Conservation (phyloP, 2,888 invertebrate species). For the Ferrisia virgata region DNA sequence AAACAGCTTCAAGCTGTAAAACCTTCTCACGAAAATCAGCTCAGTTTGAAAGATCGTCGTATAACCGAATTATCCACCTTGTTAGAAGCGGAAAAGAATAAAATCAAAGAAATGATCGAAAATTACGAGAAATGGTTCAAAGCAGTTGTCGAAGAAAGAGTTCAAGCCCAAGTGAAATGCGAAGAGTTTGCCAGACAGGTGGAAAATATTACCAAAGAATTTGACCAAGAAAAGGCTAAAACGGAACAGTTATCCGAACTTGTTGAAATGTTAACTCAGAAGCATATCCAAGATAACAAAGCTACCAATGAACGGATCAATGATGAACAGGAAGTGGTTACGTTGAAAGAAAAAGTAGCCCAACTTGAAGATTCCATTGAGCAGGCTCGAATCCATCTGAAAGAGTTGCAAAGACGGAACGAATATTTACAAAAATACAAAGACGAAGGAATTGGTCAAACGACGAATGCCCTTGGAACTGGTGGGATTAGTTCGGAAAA, state of each 20-base stretch:
- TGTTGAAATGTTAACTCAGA: background rate
- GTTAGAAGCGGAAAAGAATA: background rate
- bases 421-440: background rate
- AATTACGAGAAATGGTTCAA: conserved; percentile 9
- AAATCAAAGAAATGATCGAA: background rate
- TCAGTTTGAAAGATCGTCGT: background rate
- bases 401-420: background rate
- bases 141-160: conserved; percentile 31
- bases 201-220: background rate
- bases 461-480: background rate
- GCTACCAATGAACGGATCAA: background rate
- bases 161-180: conserved; percentile 16
- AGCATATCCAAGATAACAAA: background rate
- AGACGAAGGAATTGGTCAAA: background rate
- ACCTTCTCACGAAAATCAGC: background rate
- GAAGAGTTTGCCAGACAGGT: conserved; percentile 7
- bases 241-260: background rate
- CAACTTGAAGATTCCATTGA: background rate
- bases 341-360: background rate
- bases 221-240: background rate
- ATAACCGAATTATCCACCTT: background rate
- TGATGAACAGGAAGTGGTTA: background rate
- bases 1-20: background rate
- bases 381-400: background rate
- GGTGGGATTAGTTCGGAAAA: background rate